Evolutionary conservation across 2,797 vertebrate species (phyloP), one percentile per base, ranked within the genome.

Genomic region (Austrolebias charrua): DNA sequence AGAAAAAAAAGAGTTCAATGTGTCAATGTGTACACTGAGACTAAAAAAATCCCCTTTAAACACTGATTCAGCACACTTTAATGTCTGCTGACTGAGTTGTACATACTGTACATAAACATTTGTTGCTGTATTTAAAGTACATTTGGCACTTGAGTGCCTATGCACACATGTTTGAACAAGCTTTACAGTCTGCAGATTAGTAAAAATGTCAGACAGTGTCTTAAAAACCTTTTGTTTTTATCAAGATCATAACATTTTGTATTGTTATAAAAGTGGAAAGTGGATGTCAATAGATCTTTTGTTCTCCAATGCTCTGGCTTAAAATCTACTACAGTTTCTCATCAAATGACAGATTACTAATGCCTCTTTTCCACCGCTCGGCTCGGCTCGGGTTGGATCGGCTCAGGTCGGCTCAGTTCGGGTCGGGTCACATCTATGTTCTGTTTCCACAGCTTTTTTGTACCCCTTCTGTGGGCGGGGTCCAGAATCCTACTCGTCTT

Each of bases 331-430:
- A 57, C 60, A 42, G 48, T 61, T 67, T 65, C 24, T 38, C 7
- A 24, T 51, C 31, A 71, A 66, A 55, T 67, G 47, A 78, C 24
- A 66, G 43, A 43, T 28, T 40, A 38, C 38, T 16, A n/a, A n/a
- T n/a, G n/a, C n/a, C n/a, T n/a, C n/a, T n/a, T n/a, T n/a, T n/a
- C n/a, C n/a, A n/a, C n/a, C n/a, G n/a, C n/a, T n/a, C n/a, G n/a
- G n/a, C n/a, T n/a, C n/a, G n/a, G n/a, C n/a, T n/a, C n/a, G n/a
- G n/a, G n/a, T n/a, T n/a, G n/a, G n/a, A n/a, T n/a, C n/a, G n/a
- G n/a, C n/a, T n/a, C n/a, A n/a, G n/a, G n/a, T n/a, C n/a, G n/a
- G n/a, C n/a, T n/a, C n/a, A n/a, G n/a, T n/a, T n/a, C n/a, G n/a
- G n/a, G n/a, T n/a, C n/a, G n/a, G n/a, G n/a, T n/a, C n/a, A n/a